Conservation (phyloP, 2,113 vertebrate genomes). For the Lepus timidus region DNA sequence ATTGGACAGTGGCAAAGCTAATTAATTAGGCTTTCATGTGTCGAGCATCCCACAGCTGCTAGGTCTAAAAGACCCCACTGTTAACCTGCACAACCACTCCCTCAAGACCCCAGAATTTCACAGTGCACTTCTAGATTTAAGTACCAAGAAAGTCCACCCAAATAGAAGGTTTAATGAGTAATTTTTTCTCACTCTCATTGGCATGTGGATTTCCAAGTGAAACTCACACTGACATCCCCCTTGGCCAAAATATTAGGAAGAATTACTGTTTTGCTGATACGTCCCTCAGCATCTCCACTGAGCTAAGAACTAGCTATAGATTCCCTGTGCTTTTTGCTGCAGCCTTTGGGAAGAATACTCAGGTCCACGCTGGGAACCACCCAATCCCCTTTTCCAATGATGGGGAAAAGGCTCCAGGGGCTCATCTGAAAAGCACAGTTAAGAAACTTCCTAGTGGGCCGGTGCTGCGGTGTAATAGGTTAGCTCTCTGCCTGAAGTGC, state of each 20-base stretch:
- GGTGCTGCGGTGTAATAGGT: no score
- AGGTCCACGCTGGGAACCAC: not conserved
- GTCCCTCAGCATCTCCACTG: not conserved
- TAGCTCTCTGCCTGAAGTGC: no score
- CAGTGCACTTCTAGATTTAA: not conserved
- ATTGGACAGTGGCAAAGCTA: constrained; percentile 15
- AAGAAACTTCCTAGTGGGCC: not conserved
- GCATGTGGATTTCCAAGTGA: not conserved
- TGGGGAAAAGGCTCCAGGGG: not conserved
- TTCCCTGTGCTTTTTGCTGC: not conserved
- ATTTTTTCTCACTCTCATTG: not conserved
- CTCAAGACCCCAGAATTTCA: constrained; percentile 44
- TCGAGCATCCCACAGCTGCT: constrained; percentile 67
- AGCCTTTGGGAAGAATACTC: not conserved
- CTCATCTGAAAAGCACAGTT: not conserved
- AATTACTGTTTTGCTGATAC: not conserved
- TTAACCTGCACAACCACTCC: constrained; percentile 29
- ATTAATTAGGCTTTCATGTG: constrained; percentile 23
- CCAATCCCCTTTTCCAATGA: not conserved
- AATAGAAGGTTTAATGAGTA: constrained; percentile 37
- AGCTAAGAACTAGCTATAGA: not conserved
- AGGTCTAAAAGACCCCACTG: not conserved
- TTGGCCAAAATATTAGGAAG: not conserved
- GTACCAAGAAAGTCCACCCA: constrained; percentile 70
- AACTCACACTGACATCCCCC: not conserved